Evolutionary conservation across 1,140 invertebrate genomes (phyloP).

Genomic region (Drosophila navojoa): DNA sequence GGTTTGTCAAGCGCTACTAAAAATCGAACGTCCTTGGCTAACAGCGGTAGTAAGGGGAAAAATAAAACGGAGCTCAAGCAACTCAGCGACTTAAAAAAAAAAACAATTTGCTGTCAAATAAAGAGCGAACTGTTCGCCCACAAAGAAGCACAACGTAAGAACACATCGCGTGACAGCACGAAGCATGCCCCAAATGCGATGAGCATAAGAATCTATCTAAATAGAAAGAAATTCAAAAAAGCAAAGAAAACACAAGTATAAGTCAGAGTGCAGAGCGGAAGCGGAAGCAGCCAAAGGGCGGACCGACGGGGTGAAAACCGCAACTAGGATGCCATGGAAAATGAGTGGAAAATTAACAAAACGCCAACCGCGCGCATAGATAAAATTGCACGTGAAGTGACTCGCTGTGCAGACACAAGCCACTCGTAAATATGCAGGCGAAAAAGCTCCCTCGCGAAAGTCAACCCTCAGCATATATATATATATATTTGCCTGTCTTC

Average conservation of each 20-base stretch:
- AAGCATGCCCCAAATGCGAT: slow-evolving; percentile 58
- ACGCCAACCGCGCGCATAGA: slow-evolving; percentile 54
- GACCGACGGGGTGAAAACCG: slow-evolving; percentile 24
- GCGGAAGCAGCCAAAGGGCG: slow-evolving; percentile 15
- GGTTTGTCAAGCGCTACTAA: slow-evolving; percentile 59
- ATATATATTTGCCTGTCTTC: slow-evolving; percentile 9
- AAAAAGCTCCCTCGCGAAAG: background rate
- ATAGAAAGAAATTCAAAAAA: background rate
- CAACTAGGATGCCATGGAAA: slow-evolving; percentile 61
- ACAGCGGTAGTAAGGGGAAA: slow-evolving; percentile 29
- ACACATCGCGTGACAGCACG: slow-evolving; percentile 76
- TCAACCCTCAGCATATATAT: background rate
- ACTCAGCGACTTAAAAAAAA: slow-evolving; percentile 9
- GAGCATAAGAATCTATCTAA: slow-evolving; percentile 63
- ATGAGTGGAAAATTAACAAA: slow-evolving; percentile 80
- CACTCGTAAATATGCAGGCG: slow-evolving; percentile 18
- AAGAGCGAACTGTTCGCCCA: slow-evolving; percentile 19
- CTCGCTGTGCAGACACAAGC: slow-evolving; percentile 26
- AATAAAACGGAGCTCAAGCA: slow-evolving; percentile 9
- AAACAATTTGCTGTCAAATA: slow-evolving; percentile 73
- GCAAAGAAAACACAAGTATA: no score
- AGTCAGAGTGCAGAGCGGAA: slow-evolving; percentile 18
- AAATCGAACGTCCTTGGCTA: slow-evolving; percentile 76
- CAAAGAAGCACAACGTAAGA: slow-evolving; percentile 26
- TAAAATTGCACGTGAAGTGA: slow-evolving; percentile 59